These are phyloP conservation scores for Helicoverpa zea DNA, from an alignment of 1,140 invertebrate genomes.

Conservation along the genomic window DNA sequence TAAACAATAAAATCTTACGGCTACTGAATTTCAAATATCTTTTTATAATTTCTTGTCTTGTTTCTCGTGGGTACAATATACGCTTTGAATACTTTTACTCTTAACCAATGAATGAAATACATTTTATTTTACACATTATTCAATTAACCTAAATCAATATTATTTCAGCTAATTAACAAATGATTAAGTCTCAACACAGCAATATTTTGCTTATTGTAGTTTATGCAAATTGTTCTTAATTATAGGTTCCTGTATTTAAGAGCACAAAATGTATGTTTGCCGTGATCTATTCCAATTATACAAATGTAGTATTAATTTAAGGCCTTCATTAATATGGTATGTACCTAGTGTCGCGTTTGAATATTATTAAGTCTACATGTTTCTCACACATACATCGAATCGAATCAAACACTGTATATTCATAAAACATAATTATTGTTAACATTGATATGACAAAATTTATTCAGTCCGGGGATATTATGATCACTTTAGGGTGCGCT, in stretches of 20 bases:
- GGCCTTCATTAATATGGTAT: constrained; percentile 1
- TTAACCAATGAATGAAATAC: constrained; percentile 1
- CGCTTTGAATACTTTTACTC: background rate
- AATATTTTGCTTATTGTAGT: background rate
- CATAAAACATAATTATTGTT: constrained; percentile 44
- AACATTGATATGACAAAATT: constrained; percentile 44
- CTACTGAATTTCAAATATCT: background rate
- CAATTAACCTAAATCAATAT: background rate
- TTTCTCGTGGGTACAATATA: background rate
- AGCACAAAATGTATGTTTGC: background rate
- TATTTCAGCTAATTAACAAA: constrained; percentile 2
- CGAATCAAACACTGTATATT: constrained; percentile 16
- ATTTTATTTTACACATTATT: background rate
- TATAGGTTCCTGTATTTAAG: constrained; percentile 1
- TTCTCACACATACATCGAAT: constrained; percentile 24
- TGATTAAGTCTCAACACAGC: background rate
- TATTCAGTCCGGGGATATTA: constrained; percentile 24
- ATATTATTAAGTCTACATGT: background rate
- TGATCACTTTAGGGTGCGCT: constrained; percentile 12
- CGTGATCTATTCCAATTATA: constrained; percentile 3
- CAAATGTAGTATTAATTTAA: background rate
- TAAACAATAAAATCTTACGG: background rate
- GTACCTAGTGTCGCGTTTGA: constrained; percentile 10
- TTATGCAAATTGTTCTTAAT: background rate
- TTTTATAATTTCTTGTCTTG: background rate